Base-by-base conservation (phyloP, 2,888 invertebrate species). In the Horisme vitalbata region DNA sequence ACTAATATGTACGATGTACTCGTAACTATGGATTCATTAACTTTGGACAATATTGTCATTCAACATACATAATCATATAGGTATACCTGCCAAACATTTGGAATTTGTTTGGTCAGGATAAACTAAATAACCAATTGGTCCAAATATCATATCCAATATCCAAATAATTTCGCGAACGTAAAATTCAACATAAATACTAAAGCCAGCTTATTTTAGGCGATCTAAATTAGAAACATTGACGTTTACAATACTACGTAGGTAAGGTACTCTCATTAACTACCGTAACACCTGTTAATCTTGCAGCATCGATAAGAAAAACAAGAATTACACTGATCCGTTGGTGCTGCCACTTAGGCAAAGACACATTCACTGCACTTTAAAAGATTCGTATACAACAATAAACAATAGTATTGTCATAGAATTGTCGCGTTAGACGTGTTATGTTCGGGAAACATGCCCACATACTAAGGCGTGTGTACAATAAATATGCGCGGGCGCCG, bases 391-490 rank as follows among this genome's bases (percentile, higher is more conserved):
- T n/a, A 31, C 15, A 55, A 58, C 45, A 45, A 61, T 43, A 55
- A 53, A 18, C 18, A 18, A 18, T 18, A 1, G 6, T 2, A 18
- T n/a, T 45, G 32, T 33, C 57, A 39, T 44, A 53, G 31, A 13
- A 35, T 36, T 27, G 46, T 41, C 57, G 59, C 50, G 58, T 63
- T 66, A 70, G 63, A 74, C 79, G 79, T 79, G 78, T 67, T 71
- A 63, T 65, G 63, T 68, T 68, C 61, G 60, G 65, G 73, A 63
- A 79, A 71, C 77, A 78, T 74, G 62, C 79, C 75, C 82, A 80
- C 67, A 65, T 66, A 84, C 83, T 83, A 82, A 78, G 71, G 21
- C 36, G 30, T 21, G 61, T 64, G 69, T 59, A 68, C 65, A 63
- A 65, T 63, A 60, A 60, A 61, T 63, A 60, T 66, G 75, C 75